These are phyloP conservation scores for Muntiacus muntjak DNA, from an alignment of 2,113 vertebrate genomes.

Conservation along the genomic window DNA sequence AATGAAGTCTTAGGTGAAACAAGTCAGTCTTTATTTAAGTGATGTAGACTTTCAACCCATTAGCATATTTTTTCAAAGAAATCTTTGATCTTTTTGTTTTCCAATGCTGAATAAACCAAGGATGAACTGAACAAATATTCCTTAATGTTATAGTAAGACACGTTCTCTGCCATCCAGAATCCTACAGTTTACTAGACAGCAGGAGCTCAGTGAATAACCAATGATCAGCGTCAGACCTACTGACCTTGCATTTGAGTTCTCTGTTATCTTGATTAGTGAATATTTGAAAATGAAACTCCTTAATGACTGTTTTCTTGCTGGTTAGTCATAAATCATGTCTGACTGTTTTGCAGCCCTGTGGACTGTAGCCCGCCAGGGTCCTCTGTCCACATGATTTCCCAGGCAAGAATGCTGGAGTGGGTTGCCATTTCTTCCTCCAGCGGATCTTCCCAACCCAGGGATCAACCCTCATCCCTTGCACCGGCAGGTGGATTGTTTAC, in stretches of 20 bases:
- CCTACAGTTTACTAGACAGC: background rate
- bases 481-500: background rate
- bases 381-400: background rate
- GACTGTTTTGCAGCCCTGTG: background rate
- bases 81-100: background rate
- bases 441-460: background rate
- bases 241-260: background rate
- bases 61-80: background rate
- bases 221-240: rapidly evolving
- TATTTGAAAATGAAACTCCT: background rate
- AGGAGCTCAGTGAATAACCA: background rate
- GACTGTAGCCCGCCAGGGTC: background rate
- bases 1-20: background rate
- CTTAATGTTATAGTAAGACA: background rate
- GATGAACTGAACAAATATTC: background rate
- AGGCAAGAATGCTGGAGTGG: background rate
- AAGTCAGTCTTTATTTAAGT: background rate
- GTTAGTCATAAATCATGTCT: background rate
- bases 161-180: background rate
- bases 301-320: background rate
- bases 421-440: background rate
- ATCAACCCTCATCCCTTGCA: background rate
- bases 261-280: background rate
- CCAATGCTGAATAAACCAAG: background rate
- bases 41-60: background rate